A percentile compares a stretch with the other conserved stretches of the same genome.
phyloP scores from a whole-genome alignment of 2,888 invertebrate species.

The Acanthosepion pharaonis region DNA sequence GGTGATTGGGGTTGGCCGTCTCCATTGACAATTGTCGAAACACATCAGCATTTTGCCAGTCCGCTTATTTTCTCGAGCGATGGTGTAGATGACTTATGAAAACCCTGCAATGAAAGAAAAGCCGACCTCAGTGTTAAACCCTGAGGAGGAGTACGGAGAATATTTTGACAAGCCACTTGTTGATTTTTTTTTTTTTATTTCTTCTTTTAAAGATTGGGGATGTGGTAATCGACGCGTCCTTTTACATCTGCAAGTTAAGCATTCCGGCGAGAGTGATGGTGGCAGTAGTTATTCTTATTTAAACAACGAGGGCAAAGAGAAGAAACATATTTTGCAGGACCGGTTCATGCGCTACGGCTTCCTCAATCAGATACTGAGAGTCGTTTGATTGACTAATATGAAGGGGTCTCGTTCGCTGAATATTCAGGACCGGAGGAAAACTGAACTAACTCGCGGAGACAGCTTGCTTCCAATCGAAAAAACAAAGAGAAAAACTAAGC shows the following conservation, averaged over 20 bases:
- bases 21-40: background rate
- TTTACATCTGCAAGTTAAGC: background rate
- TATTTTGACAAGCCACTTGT: background rate
- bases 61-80: background rate
- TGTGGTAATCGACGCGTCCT: conserved; percentile 7
- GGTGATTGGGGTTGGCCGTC: background rate
- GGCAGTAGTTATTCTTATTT: background rate
- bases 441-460: conserved; percentile 11
- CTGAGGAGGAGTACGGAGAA: background rate
- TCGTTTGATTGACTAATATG: background rate
- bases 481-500: background rate
- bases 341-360: background rate
- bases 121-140: background rate
- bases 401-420: background rate
- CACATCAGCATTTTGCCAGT: conserved; percentile 21
- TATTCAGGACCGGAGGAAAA: background rate
- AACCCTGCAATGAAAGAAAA: background rate
- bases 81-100: background rate
- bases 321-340: background rate
- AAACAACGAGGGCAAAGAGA: background rate
- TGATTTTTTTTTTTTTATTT: background rate
- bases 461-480: background rate
- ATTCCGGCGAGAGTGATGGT: background rate
- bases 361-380: background rate
- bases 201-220: background rate